Evolutionary conservation across 1,140 invertebrate genomes (phyloP), one percentile per base, ranked within the genome.

Genomic region (Papilio glaucus): DNA sequence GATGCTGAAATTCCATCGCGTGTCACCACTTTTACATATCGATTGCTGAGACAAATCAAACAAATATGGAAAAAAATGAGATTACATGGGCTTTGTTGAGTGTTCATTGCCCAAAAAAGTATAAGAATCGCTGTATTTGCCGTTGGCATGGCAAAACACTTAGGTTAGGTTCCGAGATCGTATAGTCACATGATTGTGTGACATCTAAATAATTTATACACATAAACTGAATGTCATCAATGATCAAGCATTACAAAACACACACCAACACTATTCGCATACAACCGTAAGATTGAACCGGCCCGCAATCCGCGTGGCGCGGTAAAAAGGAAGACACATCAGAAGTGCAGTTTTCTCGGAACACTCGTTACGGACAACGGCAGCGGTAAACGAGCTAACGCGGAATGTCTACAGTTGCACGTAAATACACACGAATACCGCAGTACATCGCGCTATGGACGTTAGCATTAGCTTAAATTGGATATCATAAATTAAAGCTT

Each of bases 401-500:
- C 41, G 29, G 42, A 49, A 69, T 26, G 8, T 49, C n/a, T 69
- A 69, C 26, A 69, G 67, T 68, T 68, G 65, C 67, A 69, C 26
- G 26, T 37, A 53, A 69, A 69, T 69, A 69, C 65, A 62, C n/a
- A 45, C 21, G 65, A 45, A 49, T 45, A 38, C 33, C 61, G 37
- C 33, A 62, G 65, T 29, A 68, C 26, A 53, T 39, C 18, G 65
- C 63, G 38, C 61, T 63, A 67, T 68, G 42, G 42, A 69, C 42
- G 41, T 33, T 57, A 24, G 67, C 45, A 69, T 69, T 69, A 69
- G 67, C 29, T 69, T 69, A 69, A 69, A 69, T 69, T 69, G 67
- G 67, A 69, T 49, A 49, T 69, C 67, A 69, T 69, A 69, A 69
- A 69, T 69, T 69, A 69, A 69, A 21, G 67, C 67, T 69, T 69